Conservation (phyloP, 2,797 vertebrate species). For the Tachyglossus aculeatus region DNA sequence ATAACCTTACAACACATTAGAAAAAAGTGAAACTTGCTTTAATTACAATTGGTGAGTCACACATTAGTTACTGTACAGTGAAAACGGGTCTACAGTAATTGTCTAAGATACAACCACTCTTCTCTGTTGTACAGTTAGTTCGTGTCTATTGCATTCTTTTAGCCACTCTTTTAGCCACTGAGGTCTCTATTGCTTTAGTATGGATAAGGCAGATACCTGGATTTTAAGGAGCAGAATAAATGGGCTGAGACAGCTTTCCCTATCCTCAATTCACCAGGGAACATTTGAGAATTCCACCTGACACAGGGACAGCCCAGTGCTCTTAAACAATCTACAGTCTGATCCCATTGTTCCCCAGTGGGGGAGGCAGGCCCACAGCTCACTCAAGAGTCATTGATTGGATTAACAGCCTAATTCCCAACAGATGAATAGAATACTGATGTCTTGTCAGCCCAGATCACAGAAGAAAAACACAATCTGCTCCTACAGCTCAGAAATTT, state of each 20-base stretch:
- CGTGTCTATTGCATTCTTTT: conserved; percentile 51
- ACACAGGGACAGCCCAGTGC: conserved; percentile 75
- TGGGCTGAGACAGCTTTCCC: conserved; percentile 77
- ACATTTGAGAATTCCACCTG: conserved; percentile 81
- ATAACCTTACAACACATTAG: conserved; percentile 51
- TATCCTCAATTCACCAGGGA: conserved; percentile 80
- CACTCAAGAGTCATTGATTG: conserved; percentile 92
- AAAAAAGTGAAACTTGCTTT: conserved; percentile 67
- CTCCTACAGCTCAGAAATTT: conserved; percentile 75
- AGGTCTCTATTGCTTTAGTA: conserved; percentile 70
- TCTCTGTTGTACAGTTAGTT: conserved; percentile 58
- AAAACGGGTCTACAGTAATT: conserved; percentile 27
- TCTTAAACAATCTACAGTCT: conserved; percentile 86
- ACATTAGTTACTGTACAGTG: conserved; percentile 20
- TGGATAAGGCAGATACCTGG: conserved; percentile 75
- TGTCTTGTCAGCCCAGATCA: conserved; percentile 88
- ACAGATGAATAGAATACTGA: conserved; percentile 92
- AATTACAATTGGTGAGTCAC: conserved; percentile 42
- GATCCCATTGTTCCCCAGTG: conserved; percentile 89
- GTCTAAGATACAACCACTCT: conserved; percentile 47
- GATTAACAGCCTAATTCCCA: conserved; percentile 98
- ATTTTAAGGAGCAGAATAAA: conserved; percentile 80
- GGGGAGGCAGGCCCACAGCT: conserved; percentile 88
- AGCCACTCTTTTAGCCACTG: conserved; percentile 49
- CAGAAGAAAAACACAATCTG: conserved; percentile 82